Evolutionary conservation across 1,140 invertebrate genomes (phyloP).

Genomic region (Drosophila setifemur): DNA sequence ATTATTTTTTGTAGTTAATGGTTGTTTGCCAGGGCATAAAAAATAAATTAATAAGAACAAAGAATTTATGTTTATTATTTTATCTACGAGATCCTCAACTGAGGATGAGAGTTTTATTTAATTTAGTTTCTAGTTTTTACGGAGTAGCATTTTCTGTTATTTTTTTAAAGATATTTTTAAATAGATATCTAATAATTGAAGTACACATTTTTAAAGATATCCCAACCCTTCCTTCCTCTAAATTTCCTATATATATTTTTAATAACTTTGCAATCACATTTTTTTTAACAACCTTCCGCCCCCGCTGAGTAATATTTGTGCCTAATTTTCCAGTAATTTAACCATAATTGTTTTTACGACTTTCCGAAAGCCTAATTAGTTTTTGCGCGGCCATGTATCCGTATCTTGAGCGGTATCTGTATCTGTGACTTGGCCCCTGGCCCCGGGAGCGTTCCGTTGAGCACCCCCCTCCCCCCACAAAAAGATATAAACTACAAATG

Average conservation of each 20-base stretch:
- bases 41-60: too few relatives aligned
- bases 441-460: constrained; percentile 30
- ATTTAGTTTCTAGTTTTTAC: too few relatives aligned
- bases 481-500: background rate
- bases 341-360: constrained; percentile 48
- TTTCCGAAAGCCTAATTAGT: constrained; percentile 60
- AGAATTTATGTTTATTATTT: background rate
- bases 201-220: too few relatives aligned
- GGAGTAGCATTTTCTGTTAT: background rate
- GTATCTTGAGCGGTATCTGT: constrained; percentile 12
- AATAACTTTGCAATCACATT: background rate
- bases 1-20: background rate
- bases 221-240: too few relatives aligned
- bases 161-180: background rate
- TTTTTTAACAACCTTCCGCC: background rate
- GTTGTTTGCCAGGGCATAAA: too few relatives aligned
- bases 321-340: constrained; percentile 49
- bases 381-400: constrained; percentile 32
- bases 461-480: too few relatives aligned
- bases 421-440: constrained; percentile 3
- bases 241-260: too few relatives aligned
- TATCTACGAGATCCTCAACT: too few relatives aligned
- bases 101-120: too few relatives aligned
- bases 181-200: too few relatives aligned
- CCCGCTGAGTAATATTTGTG: constrained; percentile 10